Percentiles rank a stretch among this genome's conserved stretches.
Evolutionary conservation across 2,113 vertebrate genomes (phyloP).

Genomic region (Holacanthus passer): DNA sequence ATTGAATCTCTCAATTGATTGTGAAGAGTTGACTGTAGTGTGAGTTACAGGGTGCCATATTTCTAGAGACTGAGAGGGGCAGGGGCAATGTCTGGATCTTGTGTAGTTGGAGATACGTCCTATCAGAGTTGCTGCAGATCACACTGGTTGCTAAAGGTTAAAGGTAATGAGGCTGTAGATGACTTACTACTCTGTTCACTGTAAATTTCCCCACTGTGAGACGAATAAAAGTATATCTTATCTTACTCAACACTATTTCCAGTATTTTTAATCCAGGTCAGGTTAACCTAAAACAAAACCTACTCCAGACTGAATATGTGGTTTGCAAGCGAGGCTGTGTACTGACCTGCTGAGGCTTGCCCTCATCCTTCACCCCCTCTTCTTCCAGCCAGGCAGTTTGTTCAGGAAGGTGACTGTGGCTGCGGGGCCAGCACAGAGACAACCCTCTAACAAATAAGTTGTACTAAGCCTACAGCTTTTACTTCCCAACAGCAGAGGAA

Average conservation of each 20-base stretch:
- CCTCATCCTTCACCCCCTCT: not conserved
- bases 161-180: not conserved
- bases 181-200: not conserved
- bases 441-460: slow-evolving; percentile 55
- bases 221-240: too few relatives aligned
- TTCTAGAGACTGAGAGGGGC: not conserved
- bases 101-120: not conserved
- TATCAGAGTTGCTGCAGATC: not conserved
- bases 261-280: not conserved
- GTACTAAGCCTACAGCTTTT: slow-evolving; percentile 20
- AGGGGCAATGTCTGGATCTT: not conserved
- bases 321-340: not conserved
- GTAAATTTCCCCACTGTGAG: too few relatives aligned
- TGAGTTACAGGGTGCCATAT: not conserved
- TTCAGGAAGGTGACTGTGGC: slow-evolving; percentile 27
- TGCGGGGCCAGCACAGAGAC: slow-evolving; percentile 41
- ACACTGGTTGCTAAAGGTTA: not conserved
- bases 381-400: not conserved
- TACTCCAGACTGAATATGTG: not conserved
- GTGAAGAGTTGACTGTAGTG: not conserved
- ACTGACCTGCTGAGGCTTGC: slow-evolving; percentile 8
- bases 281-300: not conserved
- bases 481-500: slow-evolving; percentile 10
- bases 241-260: not conserved
- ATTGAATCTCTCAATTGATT: not conserved